These are phyloP conservation scores for Porites lutea DNA, from an alignment of 64 coral and sea anemone genomes.

Conservation along the genomic window DNA sequence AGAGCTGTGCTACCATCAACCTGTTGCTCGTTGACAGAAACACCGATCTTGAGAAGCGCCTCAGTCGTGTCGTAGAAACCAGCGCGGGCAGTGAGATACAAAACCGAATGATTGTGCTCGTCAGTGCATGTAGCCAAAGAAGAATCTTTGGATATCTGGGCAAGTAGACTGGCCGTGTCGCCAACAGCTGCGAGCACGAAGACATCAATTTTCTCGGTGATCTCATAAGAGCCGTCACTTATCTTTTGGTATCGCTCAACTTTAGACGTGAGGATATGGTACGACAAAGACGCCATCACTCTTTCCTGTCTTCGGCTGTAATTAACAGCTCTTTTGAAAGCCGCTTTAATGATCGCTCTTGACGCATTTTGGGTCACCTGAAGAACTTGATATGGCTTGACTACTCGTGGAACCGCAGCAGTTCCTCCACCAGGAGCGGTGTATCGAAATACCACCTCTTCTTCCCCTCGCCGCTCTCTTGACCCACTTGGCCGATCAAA, in stretches of 20 bases:
- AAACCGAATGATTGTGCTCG: constrained; percentile 36
- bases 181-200: constrained; percentile 43
- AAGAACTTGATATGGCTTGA: constrained; percentile 27
- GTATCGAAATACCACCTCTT: no score
- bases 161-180: constrained; percentile 7
- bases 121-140: not conserved
- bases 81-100: constrained; percentile 53
- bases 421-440: constrained; percentile 19
- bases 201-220: constrained; percentile 12
- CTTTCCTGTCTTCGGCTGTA: constrained; percentile 5
- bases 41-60: constrained; percentile 29
- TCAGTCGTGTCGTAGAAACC: constrained; percentile 59
- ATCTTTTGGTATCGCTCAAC: constrained; percentile 18
- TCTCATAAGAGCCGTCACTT: not conserved
- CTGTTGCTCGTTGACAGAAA: constrained; percentile 31
- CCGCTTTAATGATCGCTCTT: not conserved
- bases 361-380: not conserved
- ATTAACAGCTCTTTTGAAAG: constrained; percentile 11
- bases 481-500: no score
- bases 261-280: constrained; percentile 48
- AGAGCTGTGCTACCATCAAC: constrained; percentile 60
- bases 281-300: constrained; percentile 37
- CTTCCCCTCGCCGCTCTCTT: no score
- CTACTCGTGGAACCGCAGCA: not conserved
- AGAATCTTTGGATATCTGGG: not conserved